A percentile compares a stretch with the other conserved stretches of the same genome.
These are phyloP conservation scores for Nomada fabriciana DNA, from an alignment of 2,888 invertebrate species.

Conservation along the genomic window DNA sequence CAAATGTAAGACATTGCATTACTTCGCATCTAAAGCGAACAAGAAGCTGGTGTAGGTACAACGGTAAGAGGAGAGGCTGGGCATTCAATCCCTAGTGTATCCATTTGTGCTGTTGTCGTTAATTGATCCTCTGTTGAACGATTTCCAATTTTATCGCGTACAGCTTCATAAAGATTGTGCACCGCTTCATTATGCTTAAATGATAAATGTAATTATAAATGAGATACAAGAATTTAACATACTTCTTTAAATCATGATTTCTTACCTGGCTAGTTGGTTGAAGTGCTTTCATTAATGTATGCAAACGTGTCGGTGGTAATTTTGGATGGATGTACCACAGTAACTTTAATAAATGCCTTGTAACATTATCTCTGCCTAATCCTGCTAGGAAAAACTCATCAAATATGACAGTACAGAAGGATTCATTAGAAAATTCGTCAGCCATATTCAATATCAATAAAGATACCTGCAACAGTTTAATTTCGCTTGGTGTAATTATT, in stretches of 20 bases:
- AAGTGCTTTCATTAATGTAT: slow-evolving; percentile 92
- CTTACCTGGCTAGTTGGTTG: slow-evolving; percentile 86
- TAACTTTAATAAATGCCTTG: slow-evolving; percentile 94
- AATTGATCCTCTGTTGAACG: slow-evolving; percentile 87
- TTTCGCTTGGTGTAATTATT: neutral
- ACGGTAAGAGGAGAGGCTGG: slow-evolving; percentile 87
- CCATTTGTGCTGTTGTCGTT: slow-evolving; percentile 86
- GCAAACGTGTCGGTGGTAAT: slow-evolving; percentile 91
- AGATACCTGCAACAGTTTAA: slow-evolving; percentile 85
- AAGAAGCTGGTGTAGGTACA: slow-evolving; percentile 58
- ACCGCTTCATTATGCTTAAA: slow-evolving; percentile 92
- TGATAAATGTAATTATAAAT: slow-evolving; percentile 35
- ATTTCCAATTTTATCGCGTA: slow-evolving; percentile 91
- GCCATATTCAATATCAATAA: slow-evolving; percentile 92
- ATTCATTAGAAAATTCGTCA: slow-evolving; percentile 97
- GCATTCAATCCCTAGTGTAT: slow-evolving; percentile 89
- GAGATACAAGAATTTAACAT: neutral
- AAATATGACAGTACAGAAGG: slow-evolving; percentile 97
- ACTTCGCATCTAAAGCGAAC: slow-evolving; percentile 26
- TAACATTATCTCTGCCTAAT: slow-evolving; percentile 95
- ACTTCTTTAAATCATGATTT: neutral
- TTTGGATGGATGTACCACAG: slow-evolving; percentile 96
- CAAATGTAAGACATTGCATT: neutral
- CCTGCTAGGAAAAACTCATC: slow-evolving; percentile 98
- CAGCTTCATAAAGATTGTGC: slow-evolving; percentile 90